A percentile compares a stretch with the other conserved stretches of the same genome.
Conservation (phyloP, 2,888 invertebrate species). For the Sceliomorpha sp. region DNA sequence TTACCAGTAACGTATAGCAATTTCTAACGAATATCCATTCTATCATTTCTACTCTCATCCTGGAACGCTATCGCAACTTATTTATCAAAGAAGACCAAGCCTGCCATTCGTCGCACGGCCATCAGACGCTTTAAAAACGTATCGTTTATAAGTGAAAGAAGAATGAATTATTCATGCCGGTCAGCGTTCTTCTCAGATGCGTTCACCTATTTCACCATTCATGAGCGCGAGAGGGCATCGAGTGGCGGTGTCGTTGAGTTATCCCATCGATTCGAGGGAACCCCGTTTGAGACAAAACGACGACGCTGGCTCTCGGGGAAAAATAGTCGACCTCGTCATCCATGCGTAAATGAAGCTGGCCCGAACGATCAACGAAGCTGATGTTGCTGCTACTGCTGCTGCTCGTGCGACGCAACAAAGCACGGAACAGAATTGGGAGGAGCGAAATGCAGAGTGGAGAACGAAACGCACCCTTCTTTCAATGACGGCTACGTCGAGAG, state of each 20-base stretch:
- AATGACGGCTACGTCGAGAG: conserved; percentile 22
- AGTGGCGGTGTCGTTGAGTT: conserved; percentile 11
- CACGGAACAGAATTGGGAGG: not conserved
- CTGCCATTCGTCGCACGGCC: no score
- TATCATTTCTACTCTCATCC: no score
- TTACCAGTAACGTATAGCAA: no score
- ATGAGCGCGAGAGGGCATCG: conserved; percentile 1
- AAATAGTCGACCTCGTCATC: conserved; percentile 12
- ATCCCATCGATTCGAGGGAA: conserved; percentile 21
- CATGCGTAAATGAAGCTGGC: conserved; percentile 7
- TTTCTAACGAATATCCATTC: no score
- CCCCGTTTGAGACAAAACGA: conserved; percentile 13
- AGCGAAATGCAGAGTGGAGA: no score
- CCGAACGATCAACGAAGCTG: not conserved
- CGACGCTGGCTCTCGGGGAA: conserved; percentile 9
- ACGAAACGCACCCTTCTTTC: conserved; percentile 20
- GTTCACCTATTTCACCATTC: conserved; percentile 39
- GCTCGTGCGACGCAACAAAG: no score
- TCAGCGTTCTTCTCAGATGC: conserved; percentile 20
- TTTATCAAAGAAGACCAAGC: no score
- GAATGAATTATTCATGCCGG: conserved; percentile 28
- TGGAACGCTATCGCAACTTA: no score
- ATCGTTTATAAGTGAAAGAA: not conserved
- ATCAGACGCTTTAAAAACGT: no score
- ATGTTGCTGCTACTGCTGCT: no score